Base-by-base conservation (phyloP, 2,888 invertebrate species). In the Bibio marci region DNA sequence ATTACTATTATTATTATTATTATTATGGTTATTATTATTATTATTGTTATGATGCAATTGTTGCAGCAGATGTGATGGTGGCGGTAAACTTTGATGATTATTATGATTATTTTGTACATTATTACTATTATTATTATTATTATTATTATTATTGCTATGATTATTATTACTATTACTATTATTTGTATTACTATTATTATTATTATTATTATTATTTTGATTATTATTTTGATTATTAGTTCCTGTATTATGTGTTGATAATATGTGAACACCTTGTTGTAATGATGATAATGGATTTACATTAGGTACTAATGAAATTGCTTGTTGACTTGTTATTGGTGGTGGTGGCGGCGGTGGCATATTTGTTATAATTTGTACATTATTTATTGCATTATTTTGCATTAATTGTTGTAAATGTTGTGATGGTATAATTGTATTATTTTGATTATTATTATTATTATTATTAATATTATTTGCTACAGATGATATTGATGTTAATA, bases 281-380 rank as follows among this genome's bases (percentile, higher is more conserved):
- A 22, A 22, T 22, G 22, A 44, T 52, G 25, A 44, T 49, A 38
- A 40, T 50, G 40, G 34, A 39, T 19, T 47, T 47, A 34, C 44
- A 42, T 17, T 36, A 31, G n/a, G 38, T 44, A 35, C 27, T 44
- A 31, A 26, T 40, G 25, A 25, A 42, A 32, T 30, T 38, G 30
- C 13, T 39, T 35, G 35, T 51, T 54, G 43, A 6, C 5, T 56
- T 58, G 30, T 6, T 22, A 59, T 46, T 10, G 59, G 54, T 15
- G 62, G 62, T 50, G 62, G 51, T 15, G 50, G 41, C 40, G 47
- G 49, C 32, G 49, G 48, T 18, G 51, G 54, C 52, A 57, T 57
- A 45, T 53, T 49, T 39, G 55, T 48, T 41, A 58, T 47, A 45
- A 56, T 49, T 46, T 56, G 55, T 45, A 17, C 19, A 40, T 30